Evolutionary conservation across 2,888 invertebrate species (phyloP).

Genomic region (Philaethria dido): DNA sequence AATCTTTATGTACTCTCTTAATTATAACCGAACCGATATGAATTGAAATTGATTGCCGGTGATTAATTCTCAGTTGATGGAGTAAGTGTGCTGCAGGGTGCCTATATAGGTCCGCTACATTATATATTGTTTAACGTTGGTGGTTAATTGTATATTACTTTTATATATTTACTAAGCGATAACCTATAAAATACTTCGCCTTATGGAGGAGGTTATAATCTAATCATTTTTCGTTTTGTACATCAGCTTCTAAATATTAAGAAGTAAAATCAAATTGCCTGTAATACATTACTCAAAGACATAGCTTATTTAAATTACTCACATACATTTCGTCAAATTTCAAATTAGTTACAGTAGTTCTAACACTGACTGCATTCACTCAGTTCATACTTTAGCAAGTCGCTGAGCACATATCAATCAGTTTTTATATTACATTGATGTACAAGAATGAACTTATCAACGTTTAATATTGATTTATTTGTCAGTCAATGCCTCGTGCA

Average conservation of each 20-base stretch:
- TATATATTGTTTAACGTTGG: slow-evolving; percentile 16
- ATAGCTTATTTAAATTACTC: neutral
- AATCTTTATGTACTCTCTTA: slow-evolving; percentile 53
- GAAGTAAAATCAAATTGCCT: no score
- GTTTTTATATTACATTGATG: slow-evolving; percentile 17
- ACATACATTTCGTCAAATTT: neutral
- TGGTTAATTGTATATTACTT: neutral
- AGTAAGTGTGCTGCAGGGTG: slow-evolving; percentile 42
- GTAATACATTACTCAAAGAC: no score
- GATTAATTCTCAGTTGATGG: slow-evolving; percentile 46
- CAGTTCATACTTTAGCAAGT: neutral
- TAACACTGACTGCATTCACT: neutral
- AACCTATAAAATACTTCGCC: neutral
- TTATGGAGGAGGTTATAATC: no score
- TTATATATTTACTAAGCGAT: neutral
- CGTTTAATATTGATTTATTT: slow-evolving; percentile 47
- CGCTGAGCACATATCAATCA: slow-evolving; percentile 5
- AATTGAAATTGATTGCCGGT: slow-evolving; percentile 51
- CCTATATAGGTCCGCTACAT: slow-evolving; percentile 31
- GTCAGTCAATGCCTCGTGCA: slow-evolving; percentile 46
- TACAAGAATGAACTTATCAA: slow-evolving; percentile 46
- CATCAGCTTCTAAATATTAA: no score
- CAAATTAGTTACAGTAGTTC: neutral
- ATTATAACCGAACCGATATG: slow-evolving; percentile 50
- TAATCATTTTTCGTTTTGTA: no score